Base-by-base conservation (phyloP, 2,888 invertebrate genomes). In the Syrphus vitripennis region DNA sequence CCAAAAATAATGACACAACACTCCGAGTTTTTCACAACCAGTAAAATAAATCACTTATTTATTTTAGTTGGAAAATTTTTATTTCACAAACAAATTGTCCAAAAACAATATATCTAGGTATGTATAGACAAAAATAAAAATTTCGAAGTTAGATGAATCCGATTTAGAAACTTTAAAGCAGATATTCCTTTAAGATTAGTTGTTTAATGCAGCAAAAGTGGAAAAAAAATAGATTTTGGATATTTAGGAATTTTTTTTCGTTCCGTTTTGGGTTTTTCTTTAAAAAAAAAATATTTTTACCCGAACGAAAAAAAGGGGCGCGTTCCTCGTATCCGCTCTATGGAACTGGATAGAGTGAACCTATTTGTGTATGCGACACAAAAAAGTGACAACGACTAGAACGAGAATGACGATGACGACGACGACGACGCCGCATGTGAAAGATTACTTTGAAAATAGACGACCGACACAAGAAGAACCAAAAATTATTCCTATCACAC, bases 391-490 rank as follows among this genome's bases (percentile, higher is more conserved):
- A 67, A 67, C 45, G 45, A 37, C 24, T 34, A 67, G 16, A 10
- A 63, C n/a, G 19, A 21, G 40, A 19, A 31, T 1, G n/a, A 37
- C 45, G 45, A 37, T 14, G 26, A 42, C 40, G 42, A 40, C 26
- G 14, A 59, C 59, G 65, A 42, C 26, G 24, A 24, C 42, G 53
- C 71, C 37, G 61, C 69, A 78, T 77, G 74, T 74, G 78, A 82
- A 69, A 81, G 69, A 83, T 86, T 86, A 86, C 82, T 78, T 82
- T 70, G 55, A 16, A 69, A 74, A 86, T 81, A 67, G 84, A 81
- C 69, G 57, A 29, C 61, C 67, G 67, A 34, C 57, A 55, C 55
- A 31, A 69, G 69, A 34, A 74, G 40, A 72, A 81, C 71, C 61
- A 77, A 63, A 61, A 69, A 74, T 78, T 63, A 83, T 67, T 77